A percentile compares a stretch with the other conserved stretches of the same genome.
These are phyloP conservation scores for Anseranas semipalmata DNA, from an alignment of 2,113 vertebrate species.

Conservation along the genomic window DNA sequence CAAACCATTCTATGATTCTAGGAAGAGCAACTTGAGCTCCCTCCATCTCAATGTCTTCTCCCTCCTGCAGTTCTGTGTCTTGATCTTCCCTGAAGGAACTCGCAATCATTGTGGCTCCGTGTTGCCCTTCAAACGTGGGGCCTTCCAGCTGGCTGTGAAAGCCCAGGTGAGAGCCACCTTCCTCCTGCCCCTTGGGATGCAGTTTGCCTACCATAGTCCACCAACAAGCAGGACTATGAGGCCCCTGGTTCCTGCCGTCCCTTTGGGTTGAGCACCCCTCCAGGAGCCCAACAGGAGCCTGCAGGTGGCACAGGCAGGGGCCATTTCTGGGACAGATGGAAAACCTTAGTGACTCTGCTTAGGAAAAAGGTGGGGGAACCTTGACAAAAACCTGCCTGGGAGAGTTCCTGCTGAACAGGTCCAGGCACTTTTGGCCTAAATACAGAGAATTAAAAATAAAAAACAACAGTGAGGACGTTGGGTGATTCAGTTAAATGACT, in stretches of 20 bases:
- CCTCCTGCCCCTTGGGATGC: neutral
- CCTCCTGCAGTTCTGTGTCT: slow-evolving; percentile 68
- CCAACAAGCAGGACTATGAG: neutral
- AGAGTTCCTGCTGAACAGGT: neutral
- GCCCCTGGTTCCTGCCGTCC: neutral
- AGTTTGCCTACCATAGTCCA: neutral
- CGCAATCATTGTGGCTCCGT: slow-evolving; percentile 76
- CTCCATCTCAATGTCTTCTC: neutral
- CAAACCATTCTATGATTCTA: too few species aligned
- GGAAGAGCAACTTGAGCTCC: neutral
- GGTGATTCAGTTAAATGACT: neutral
- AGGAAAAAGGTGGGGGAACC: neutral
- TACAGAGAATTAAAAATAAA: neutral
- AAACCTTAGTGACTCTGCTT: neutral
- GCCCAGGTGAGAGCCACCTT: slow-evolving; percentile 74
- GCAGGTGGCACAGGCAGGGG: neutral
- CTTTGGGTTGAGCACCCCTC: neutral
- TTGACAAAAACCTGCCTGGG: neutral
- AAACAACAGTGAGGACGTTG: neutral
- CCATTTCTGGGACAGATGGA: neutral
- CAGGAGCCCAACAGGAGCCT: neutral
- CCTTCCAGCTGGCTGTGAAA: slow-evolving; percentile 81
- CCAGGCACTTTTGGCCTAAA: neutral
- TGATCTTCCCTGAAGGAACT: slow-evolving; percentile 83
- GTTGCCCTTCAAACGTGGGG: slow-evolving; percentile 82